Evolutionary conservation across 2,113 vertebrate genomes (phyloP), one percentile per base, ranked within the genome.

Genomic region (Spea multiplicata): DNA sequence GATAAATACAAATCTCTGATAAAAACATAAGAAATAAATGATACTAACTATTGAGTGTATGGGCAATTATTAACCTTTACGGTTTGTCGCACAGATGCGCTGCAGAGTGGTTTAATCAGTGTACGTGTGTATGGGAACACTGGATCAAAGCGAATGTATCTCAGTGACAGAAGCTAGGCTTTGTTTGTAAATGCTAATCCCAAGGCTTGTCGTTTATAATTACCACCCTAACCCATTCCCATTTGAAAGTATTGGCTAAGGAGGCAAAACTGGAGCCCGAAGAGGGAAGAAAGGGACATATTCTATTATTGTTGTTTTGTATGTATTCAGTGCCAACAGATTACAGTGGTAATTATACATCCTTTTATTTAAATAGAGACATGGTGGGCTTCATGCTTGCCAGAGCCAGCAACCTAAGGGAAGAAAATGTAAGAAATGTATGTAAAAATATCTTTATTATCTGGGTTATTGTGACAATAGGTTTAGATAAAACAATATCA

Each of bases 121-220:
- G 8, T 68, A 14, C 14, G 52, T 13, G 5, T 16, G n/a, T 61
- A 30, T 44, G 7, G 17, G 30, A 46, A 55, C n/a, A 46, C 17
- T 68, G 44, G 9, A 30, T 16, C 5, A 57, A 30, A 49, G 57
- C n/a, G 30, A 30, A 30, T 30, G 53, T 70, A 44, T 77, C 53
- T 49, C 55, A 44, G 66, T n/a, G 66, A 71, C 64, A 67, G 49
- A 49, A 30, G 47, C 3, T 6, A 46, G 10, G 5, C 66, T 30
- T 77, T 77, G 75, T 77, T 61, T 77, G 75, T 53, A 17, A 66
- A 61, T 68, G 74, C 65, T 76, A 47, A 68, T 76, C 50, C 65
- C 30, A 52, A 57, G 65, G 50, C 74, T 76, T 69, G 50, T 48
- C 59, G 44, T 69, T 69, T 77, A 77, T 77, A 77, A 77, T 77